Conservation (phyloP, 2,113 vertebrate species). For the Festucalex cinctus region DNA sequence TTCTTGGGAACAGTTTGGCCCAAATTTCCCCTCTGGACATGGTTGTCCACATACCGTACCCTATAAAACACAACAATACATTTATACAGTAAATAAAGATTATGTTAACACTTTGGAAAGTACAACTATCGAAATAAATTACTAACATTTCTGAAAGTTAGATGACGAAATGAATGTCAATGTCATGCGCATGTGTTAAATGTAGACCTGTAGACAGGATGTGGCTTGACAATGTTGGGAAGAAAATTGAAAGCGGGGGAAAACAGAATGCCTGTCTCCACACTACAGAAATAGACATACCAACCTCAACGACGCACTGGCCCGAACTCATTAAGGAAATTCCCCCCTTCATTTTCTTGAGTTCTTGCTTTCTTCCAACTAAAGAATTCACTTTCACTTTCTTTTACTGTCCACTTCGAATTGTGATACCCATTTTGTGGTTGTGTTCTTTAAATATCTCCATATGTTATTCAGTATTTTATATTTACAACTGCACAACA, state of each 20-base stretch:
- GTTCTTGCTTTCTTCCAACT: not conserved
- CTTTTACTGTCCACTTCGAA: not conserved
- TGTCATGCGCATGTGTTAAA: not conserved
- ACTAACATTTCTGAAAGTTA: too few species aligned
- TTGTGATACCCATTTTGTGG: not conserved
- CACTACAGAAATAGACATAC: not conserved
- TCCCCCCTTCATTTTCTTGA: not conserved
- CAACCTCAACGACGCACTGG: constrained; percentile 4
- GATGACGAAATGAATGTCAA: not conserved
- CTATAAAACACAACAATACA: constrained; percentile 58
- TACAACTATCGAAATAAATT: not conserved
- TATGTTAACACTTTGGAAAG: not conserved
- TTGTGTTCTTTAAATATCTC: too few species aligned
- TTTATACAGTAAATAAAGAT: not conserved
- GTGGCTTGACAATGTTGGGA: not conserved
- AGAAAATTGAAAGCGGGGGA: not conserved
- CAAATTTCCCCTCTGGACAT: constrained; percentile 87
- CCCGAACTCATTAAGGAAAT: not conserved
- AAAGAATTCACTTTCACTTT: not conserved
- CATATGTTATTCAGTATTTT: too few species aligned
- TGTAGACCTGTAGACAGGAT: not conserved
- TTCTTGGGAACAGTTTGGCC: constrained; percentile 91
- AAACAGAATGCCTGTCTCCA: not conserved
- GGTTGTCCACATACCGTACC: constrained; percentile 95
- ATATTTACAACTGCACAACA: too few species aligned